A percentile compares a stretch with the other conserved stretches of the same genome.
These are phyloP conservation scores for Pseudomyrmex flavicornis DNA, from an alignment of 1,140 invertebrate species.

Conservation along the genomic window DNA sequence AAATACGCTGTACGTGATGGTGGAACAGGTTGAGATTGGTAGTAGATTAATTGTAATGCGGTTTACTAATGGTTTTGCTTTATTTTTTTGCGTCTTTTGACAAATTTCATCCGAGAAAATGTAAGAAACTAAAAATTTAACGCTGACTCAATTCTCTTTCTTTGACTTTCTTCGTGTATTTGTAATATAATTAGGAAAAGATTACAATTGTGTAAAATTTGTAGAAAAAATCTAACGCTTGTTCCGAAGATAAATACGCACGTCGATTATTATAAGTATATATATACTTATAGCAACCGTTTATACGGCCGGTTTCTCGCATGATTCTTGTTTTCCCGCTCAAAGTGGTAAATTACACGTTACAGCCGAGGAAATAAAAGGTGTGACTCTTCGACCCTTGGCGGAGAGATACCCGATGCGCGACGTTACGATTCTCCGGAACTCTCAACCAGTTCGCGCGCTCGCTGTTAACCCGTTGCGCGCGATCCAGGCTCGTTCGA, in stretches of 20 bases:
- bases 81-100: background rate
- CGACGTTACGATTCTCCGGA: constrained; percentile 63
- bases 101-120: background rate
- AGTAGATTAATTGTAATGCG: background rate
- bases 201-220: constrained; percentile 7
- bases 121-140: background rate
- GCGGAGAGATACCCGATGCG: constrained; percentile 43
- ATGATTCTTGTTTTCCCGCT: constrained; percentile 49
- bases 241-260: constrained; percentile 35
- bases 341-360: constrained; percentile 70
- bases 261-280: background rate
- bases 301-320: constrained; percentile 43
- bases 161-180: background rate
- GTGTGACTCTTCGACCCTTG: constrained; percentile 64
- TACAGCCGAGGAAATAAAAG: constrained; percentile 68
- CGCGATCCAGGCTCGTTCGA: constrained; percentile 63
- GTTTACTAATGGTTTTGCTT: background rate
- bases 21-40: background rate
- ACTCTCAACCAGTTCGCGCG: constrained; percentile 68
- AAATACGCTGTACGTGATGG: background rate
- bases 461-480: constrained; percentile 62
- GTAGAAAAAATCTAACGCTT: constrained; percentile 17
- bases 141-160: background rate
- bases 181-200: constrained; percentile 6
- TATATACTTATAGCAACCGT: constrained; percentile 55